Conservation (phyloP, 2,113 vertebrate species). For the Lepisosteus osseus region DNA sequence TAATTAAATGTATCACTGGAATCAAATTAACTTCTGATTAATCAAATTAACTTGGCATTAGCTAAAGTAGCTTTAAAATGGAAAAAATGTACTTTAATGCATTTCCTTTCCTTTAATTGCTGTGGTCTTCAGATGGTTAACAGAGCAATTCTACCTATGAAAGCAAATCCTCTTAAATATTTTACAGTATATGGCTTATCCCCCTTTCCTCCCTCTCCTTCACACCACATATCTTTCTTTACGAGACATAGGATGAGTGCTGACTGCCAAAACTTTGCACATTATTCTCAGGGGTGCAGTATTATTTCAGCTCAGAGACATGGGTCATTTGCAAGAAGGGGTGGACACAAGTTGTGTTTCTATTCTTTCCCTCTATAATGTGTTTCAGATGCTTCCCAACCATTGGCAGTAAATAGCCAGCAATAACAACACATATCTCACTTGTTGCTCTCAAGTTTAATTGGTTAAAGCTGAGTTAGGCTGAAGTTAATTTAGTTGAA, state of each 20-base stretch:
- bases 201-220: neutral
- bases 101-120: neutral
- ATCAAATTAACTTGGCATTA: neutral
- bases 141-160: neutral
- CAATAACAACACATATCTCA: slow-evolving; percentile 24
- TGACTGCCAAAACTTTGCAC: slow-evolving; percentile 37
- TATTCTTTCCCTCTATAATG: slow-evolving; percentile 34
- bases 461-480: neutral
- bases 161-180: slow-evolving; percentile 20
- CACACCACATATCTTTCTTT: slow-evolving; percentile 36
- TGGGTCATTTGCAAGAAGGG: slow-evolving; percentile 41
- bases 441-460: neutral
- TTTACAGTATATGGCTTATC: slow-evolving; percentile 7
- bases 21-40: neutral
- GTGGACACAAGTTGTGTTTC: slow-evolving; percentile 38
- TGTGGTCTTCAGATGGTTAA: neutral
- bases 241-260: slow-evolving; percentile 29
- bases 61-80: neutral
- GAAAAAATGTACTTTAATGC: neutral
- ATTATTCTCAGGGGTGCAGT: slow-evolving; percentile 45
- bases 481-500: neutral
- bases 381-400: slow-evolving; percentile 47
- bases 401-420: slow-evolving; percentile 27
- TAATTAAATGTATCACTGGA: no score
- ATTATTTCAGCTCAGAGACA: slow-evolving; percentile 45